Evolutionary conservation across 23 tunicate genomes (phyloP).

Genomic region (Halocynthia aurantium): DNA sequence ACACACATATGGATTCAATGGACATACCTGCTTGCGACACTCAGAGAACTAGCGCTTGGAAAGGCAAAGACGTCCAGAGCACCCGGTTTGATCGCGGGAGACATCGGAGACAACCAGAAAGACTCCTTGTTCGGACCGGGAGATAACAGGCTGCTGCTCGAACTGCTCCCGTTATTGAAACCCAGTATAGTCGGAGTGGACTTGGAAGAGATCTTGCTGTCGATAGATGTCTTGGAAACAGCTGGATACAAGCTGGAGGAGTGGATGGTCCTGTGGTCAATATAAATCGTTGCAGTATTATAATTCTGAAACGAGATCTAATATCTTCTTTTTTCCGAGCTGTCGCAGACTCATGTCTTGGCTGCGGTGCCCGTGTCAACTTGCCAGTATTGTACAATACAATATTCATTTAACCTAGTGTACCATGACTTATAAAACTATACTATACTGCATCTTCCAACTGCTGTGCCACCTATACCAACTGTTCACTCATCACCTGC

Average conservation of each 20-base stretch:
- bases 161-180: neutral
- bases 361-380: too few relatives aligned
- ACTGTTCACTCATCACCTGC: too few relatives aligned
- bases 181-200: slow-evolving; percentile 9
- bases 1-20: too few relatives aligned
- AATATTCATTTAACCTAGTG: too few relatives aligned
- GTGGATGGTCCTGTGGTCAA: neutral
- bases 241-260: slow-evolving; percentile 5
- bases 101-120: slow-evolving; percentile 84
- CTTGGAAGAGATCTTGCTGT: slow-evolving; percentile 10
- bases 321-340: too few relatives aligned
- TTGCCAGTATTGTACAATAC: too few relatives aligned
- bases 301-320: too few relatives aligned
- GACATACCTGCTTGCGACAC: too few relatives aligned
- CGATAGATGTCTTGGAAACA: slow-evolving; percentile 16
- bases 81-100: slow-evolving; percentile 70
- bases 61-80: slow-evolving; percentile 16
- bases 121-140: slow-evolving; percentile 67
- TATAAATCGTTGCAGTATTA: neutral
- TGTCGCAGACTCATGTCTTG: too few relatives aligned
- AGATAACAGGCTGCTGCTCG: slow-evolving; percentile 47
- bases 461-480: too few relatives aligned
- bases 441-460: too few relatives aligned
- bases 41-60: neutral
- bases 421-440: too few relatives aligned